Evolutionary conservation across 2,797 vertebrate genomes (phyloP).

Genomic region (Hirundo rustica): DNA sequence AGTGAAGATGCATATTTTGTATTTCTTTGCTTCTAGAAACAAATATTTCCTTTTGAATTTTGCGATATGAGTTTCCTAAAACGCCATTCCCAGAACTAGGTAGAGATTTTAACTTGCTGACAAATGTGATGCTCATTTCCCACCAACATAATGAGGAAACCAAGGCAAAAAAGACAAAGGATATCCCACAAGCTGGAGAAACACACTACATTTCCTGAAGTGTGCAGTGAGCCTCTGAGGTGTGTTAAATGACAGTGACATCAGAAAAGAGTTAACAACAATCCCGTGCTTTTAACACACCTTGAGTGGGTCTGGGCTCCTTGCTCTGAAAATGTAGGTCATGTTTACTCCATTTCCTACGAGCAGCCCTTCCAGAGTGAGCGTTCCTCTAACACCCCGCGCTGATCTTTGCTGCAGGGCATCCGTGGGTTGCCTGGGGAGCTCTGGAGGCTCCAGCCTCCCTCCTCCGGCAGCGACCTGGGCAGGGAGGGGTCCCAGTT

Average conservation of each 20-base stretch:
- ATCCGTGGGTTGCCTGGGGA: neutral
- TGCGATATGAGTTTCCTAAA: neutral
- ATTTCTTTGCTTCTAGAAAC: neutral
- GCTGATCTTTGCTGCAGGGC: neutral
- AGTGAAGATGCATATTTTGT: neutral
- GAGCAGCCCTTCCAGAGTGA: neutral
- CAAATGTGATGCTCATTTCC: neutral
- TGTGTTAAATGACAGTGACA: neutral
- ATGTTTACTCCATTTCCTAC: slow-evolving; percentile 7
- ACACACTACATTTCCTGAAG: neutral
- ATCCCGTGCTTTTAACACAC: neutral
- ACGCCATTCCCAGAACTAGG: neutral
- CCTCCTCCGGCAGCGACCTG: neutral
- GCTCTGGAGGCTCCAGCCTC: neutral
- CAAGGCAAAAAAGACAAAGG: neutral
- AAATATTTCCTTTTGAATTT: neutral
- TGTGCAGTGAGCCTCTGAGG: neutral
- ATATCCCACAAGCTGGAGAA: neutral
- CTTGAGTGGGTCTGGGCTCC: neutral
- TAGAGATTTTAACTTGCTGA: neutral
- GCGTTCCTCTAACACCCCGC: neutral
- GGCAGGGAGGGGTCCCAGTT: neutral
- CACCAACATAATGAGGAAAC: neutral
- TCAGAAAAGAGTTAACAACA: neutral
- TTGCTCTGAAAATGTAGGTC: slow-evolving; percentile 21